Percentiles rank a stretch among this genome's conserved stretches.
Evolutionary conservation across 2,113 vertebrate species (phyloP).

Genomic region (cat (Felis catus)): DNA sequence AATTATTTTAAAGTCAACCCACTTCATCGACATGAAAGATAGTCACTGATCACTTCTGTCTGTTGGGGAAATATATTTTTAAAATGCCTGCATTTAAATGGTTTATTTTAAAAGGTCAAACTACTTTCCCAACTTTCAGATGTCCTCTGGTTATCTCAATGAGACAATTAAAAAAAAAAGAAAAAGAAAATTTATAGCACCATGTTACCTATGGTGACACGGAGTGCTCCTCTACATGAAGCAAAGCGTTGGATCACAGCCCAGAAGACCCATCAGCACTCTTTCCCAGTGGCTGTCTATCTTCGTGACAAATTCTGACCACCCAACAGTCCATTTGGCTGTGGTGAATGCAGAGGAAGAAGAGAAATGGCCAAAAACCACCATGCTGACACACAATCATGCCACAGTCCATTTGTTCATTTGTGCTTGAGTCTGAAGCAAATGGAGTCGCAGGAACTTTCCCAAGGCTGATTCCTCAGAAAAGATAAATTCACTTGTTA

Average conservation of each 20-base stretch:
- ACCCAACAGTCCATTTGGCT: constrained; percentile 73
- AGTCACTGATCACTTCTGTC: not conserved
- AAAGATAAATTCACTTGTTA: not conserved
- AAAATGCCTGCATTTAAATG: not conserved
- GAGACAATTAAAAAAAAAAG: not conserved
- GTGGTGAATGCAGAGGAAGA: constrained; percentile 49
- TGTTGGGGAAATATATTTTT: not conserved
- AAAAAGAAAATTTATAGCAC: not conserved
- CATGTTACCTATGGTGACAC: not conserved
- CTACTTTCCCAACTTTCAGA: not conserved
- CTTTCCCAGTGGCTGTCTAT: constrained; percentile 59
- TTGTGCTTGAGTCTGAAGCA: constrained; percentile 54
- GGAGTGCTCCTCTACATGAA: not conserved
- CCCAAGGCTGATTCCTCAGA: constrained; percentile 54
- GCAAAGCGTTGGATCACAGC: constrained; percentile 33
- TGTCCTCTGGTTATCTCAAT: not conserved
- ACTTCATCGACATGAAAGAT: not conserved
- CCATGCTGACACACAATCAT: constrained; percentile 64
- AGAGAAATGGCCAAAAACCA: constrained; percentile 66
- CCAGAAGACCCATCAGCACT: not conserved
- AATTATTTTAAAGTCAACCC: not conserved
- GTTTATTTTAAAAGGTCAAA: not conserved
- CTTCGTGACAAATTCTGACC: constrained; percentile 71
- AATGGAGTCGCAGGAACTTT: constrained; percentile 65
- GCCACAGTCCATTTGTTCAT: constrained; percentile 76